These are phyloP conservation scores for Brachyhypopomus occidentalis DNA, from an alignment of 2,113 vertebrate species.

Conservation along the genomic window DNA sequence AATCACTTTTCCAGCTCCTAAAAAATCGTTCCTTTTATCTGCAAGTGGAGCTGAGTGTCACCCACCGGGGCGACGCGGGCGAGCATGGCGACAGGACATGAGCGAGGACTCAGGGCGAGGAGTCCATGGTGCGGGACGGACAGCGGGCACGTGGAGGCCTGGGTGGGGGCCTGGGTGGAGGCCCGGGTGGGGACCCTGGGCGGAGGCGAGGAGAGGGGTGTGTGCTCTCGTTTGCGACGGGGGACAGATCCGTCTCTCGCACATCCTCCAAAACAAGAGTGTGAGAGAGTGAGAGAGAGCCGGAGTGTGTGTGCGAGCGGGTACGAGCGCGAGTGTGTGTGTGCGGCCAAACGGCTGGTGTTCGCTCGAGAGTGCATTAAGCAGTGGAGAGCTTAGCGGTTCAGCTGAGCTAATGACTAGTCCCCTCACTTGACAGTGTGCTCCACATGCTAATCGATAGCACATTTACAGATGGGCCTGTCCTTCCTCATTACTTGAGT, in stretches of 20 bases:
- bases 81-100: neutral
- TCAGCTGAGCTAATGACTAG: constrained; percentile 50
- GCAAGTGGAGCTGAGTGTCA: neutral
- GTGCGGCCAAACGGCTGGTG: constrained; percentile 14
- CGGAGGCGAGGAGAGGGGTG: constrained; percentile 27
- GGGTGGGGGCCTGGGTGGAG: constrained; percentile 23
- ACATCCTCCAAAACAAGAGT: neutral
- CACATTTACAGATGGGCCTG: constrained; percentile 1
- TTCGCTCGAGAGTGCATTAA: constrained; percentile 48
- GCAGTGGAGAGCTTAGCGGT: constrained; percentile 41
- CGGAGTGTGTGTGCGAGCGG: too few relatives aligned
- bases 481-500: too few relatives aligned
- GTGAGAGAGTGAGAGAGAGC: neutral
- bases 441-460: constrained; percentile 51
- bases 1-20: neutral
- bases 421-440: constrained; percentile 41
- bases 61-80: neutral
- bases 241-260: neutral
- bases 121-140: too few relatives aligned
- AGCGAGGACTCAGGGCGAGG: too few relatives aligned
- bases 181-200: neutral
- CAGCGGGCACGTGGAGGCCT: constrained; percentile 28
- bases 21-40: neutral
- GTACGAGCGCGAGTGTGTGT: neutral
- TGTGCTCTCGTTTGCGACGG: constrained; percentile 32